phyloP scores from a whole-genome alignment of 2,888 invertebrate species.

The Mamestra brassicae region DNA sequence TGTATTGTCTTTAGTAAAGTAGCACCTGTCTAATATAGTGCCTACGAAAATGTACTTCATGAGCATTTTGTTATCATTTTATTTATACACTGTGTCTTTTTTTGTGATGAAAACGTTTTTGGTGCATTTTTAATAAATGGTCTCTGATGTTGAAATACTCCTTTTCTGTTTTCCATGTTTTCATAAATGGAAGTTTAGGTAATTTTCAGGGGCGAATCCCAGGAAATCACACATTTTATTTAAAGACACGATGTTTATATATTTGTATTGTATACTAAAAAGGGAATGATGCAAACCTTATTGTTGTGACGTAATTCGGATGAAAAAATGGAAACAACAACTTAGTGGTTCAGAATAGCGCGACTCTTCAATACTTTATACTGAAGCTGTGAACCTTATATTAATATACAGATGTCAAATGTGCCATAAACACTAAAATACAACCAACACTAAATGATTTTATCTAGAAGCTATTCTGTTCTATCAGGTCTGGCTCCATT shows the following conservation, averaged over 20 bases:
- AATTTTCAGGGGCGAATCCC: no score
- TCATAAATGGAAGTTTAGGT: background rate
- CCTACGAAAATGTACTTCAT: constrained; percentile 17
- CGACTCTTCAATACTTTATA: background rate
- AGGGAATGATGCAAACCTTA: background rate
- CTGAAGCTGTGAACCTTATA: constrained; percentile 2
- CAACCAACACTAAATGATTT: constrained; percentile 2
- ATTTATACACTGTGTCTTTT: background rate
- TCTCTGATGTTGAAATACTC: background rate
- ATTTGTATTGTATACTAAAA: constrained; percentile 11
- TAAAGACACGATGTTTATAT: constrained; percentile 8
- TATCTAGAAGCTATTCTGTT: background rate
- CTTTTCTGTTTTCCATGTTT: background rate
- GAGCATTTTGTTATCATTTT: constrained; percentile 16
- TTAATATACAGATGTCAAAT: constrained; percentile 24
- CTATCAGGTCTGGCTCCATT: background rate
- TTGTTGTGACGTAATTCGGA: background rate
- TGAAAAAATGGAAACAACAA: constrained; percentile 13
- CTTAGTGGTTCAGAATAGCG: constrained; percentile 2
- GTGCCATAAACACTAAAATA: constrained; percentile 48
- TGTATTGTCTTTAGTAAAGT: constrained; percentile 18
- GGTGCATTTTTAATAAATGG: background rate
- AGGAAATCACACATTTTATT: background rate
- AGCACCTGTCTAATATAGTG: constrained; percentile 22
- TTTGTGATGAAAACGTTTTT: background rate